Evolutionary conservation across 2,888 invertebrate genomes (phyloP).

Genomic region (Agrotis puta): DNA sequence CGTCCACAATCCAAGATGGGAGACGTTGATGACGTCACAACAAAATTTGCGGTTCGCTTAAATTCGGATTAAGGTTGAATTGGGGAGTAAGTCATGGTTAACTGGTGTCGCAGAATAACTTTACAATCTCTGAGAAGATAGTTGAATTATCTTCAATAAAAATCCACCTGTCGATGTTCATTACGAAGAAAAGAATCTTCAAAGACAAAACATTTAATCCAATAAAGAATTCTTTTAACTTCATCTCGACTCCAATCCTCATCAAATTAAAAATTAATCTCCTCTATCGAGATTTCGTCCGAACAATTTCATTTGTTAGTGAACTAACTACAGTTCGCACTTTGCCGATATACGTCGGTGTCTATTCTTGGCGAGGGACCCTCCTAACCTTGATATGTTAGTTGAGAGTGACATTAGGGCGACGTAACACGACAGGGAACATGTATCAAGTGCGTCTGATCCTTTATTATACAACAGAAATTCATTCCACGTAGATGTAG

Average conservation of each 20-base stretch:
- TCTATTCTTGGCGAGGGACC: slow-evolving; percentile 66
- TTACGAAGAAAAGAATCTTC: background rate
- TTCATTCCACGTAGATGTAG: slow-evolving; percentile 2
- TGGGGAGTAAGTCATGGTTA: slow-evolving; percentile 54
- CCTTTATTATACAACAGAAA: slow-evolving; percentile 42
- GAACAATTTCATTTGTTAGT: slow-evolving; percentile 43
- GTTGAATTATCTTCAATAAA: slow-evolving; percentile 1
- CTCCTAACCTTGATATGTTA: slow-evolving; percentile 68
- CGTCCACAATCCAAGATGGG: slow-evolving; percentile 53
- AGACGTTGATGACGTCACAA: slow-evolving; percentile 54
- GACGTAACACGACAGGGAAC: slow-evolving; percentile 57
- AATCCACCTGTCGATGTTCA: background rate
- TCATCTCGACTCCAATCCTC: slow-evolving; percentile 11
- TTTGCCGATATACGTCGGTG: slow-evolving; percentile 34
- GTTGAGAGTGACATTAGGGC: slow-evolving; percentile 63
- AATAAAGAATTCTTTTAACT: slow-evolving; percentile 26
- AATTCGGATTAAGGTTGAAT: slow-evolving; percentile 45
- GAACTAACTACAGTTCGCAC: slow-evolving; percentile 33
- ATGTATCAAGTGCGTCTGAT: slow-evolving; percentile 48
- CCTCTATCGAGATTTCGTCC: slow-evolving; percentile 23
- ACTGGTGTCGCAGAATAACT: slow-evolving; percentile 25
- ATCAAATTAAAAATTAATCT: slow-evolving; percentile 41
- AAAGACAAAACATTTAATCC: slow-evolving; percentile 2
- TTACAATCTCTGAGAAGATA: background rate
- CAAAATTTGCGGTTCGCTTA: slow-evolving; percentile 42